Evolutionary conservation across 2,113 vertebrate genomes (phyloP), one percentile per base, ranked within the genome.

Genomic region (Myocastor coypus): DNA sequence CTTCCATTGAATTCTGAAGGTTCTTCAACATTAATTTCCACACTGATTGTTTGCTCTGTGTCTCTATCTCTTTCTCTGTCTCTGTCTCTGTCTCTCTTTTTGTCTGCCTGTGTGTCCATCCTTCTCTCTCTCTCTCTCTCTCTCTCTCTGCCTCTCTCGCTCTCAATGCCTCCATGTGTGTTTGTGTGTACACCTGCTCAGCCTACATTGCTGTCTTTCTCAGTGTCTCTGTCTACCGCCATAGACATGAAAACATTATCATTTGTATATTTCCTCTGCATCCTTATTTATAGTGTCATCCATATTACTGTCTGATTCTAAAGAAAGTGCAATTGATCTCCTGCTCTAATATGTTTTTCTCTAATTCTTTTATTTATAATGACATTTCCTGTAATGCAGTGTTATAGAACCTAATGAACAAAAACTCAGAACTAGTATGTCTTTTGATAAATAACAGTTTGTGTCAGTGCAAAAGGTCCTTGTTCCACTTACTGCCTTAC

Each of bases 301-400:
- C 13, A 64, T 64, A 77, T 55, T 59, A 64, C 61, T 86, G 66
- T 77, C 3, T 94, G 89, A 71, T 64, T 81, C 50, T 92, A 82
- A n/a, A 91, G 40, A 71, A 91, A 83, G 40, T 66, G 7, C 78
- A 11, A 84, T 80, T 63, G 1, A 52, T 83, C 37, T 66, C 13
- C 9, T 5, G 68, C n/a, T 83, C 22, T 86, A 84, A 37, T 66
- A 7, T 73, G 2, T 8, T 90, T 92, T 83, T 66, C 19, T 92
- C 52, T 90, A 77, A 61, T 71, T 90, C n/a, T 52, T 90, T 78
- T 90, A 78, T 80, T 87, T 78, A 19, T 40, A 83, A 88, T 73
- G 63, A n/a, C 52, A 73, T 87, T 57, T 91, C 22, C n/a, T 83
- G 22, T 66, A 92, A 83, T 52, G 73, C 9, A 68, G 11, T 61